A percentile compares a stretch with the other conserved stretches of the same genome.
phyloP scores from a whole-genome alignment of 2,888 invertebrate genomes.

The Metopia argyrocephala region DNA sequence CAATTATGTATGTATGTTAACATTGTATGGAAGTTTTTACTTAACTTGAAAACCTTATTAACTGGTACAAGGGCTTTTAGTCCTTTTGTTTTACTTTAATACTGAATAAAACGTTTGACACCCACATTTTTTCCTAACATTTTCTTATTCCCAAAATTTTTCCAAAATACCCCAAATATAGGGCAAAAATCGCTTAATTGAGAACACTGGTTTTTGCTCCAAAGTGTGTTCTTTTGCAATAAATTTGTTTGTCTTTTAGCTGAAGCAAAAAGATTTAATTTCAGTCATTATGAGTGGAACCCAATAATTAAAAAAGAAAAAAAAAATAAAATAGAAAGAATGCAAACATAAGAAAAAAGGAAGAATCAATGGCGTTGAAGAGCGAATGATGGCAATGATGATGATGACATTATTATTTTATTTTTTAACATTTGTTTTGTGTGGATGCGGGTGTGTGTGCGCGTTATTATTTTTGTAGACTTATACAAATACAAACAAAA shows the following conservation, averaged over 20 bases:
- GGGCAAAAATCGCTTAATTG: too few species aligned
- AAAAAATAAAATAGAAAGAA: not conserved
- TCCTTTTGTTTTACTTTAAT: too few species aligned
- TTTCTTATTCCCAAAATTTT: too few species aligned
- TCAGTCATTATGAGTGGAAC: constrained; percentile 53
- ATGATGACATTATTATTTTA: constrained; percentile 46
- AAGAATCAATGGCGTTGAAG: constrained; percentile 40
- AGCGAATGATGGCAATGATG: constrained; percentile 3
- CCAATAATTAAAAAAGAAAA: constrained; percentile 39
- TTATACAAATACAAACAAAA: not conserved
- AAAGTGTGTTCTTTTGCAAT: constrained; percentile 22
- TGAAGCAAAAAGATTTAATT: constrained; percentile 45
- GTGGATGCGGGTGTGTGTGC: not conserved
- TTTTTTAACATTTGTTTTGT: not conserved
- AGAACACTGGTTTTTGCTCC: too few species aligned
- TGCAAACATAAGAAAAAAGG: constrained; percentile 10
- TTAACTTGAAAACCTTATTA: too few species aligned
- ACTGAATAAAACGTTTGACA: too few species aligned
- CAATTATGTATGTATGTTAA: too few species aligned
- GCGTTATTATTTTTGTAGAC: not conserved
- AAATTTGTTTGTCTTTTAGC: constrained; percentile 48
- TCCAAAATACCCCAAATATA: too few species aligned
- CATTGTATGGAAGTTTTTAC: too few species aligned
- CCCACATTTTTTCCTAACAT: too few species aligned
- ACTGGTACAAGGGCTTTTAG: too few species aligned